Base-by-base conservation (phyloP, 2,797 vertebrate species). In the Gobio occitaniae region DNA sequence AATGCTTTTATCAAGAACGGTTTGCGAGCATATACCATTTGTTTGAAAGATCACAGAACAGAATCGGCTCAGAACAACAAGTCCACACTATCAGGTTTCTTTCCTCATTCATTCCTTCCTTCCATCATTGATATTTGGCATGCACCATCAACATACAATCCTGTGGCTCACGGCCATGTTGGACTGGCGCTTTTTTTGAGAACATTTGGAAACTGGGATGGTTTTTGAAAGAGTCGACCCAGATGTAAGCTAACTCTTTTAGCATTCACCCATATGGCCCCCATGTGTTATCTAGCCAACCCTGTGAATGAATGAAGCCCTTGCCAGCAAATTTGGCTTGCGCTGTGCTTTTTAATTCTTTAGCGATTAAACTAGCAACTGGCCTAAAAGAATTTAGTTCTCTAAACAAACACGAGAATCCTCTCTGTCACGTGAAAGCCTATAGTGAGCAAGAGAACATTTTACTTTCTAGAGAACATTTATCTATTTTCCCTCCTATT, bases 201-300 rank as follows among this genome's bases (percentile, higher is more conserved):
- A 75, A 63, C 75, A 76, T 82, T 81, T 78, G 81, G 69, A 68
- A 69, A 74, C 36, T 68, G 56, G 59, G 56, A 54, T 66, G 69
- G 47, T 80, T 74, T 48, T 83, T 84, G 79, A 83, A 74, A 85
- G 56, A 82, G 52, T 63, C 66, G 8, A 78, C 88, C 74, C 83
- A 79, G 88, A 91, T 87, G 84, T 86, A 78, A 87, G 70, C 50
- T 78, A 89, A 92, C 87, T 88, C 89, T 89, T 80, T 52, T 76
- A 66, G 66, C 78, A 63, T 90, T 38, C 86, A 71, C 56, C 91
- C 93, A 94, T 93, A 92, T 94, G 94, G 92, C 88, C 92, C 87
- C 81, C 93, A 94, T 88, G 86, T 90, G 88, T 87, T 91, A 91
- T 88, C 61, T 44, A 52, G 38, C 76, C 41, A 82, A 50, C 69